phyloP scores from a whole-genome alignment of 2,888 invertebrate species.

The Pristionchus mayeri region DNA sequence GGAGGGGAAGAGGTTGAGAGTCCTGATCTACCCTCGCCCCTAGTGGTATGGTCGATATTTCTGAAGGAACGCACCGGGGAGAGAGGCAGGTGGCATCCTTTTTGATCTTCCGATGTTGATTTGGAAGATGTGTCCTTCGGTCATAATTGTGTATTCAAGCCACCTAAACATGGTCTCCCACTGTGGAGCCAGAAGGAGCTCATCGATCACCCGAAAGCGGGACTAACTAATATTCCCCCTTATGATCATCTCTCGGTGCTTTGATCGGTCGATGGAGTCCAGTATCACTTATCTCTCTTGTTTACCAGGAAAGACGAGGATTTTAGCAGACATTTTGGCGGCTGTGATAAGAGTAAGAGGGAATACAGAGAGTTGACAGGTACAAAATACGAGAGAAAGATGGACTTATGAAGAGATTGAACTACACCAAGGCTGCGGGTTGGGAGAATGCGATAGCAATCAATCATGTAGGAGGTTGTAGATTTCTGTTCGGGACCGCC shows the following conservation, averaged over 20 bases:
- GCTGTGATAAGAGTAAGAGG: background rate
- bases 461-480: constrained; percentile 3
- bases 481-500: background rate
- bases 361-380: background rate
- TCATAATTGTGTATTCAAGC: background rate
- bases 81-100: background rate
- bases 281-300: background rate
- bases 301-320: constrained; percentile 7
- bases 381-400: constrained; percentile 1
- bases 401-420: background rate
- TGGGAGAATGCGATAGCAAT: background rate
- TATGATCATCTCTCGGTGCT: background rate
- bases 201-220: background rate
- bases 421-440: background rate
- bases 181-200: background rate
- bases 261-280: constrained; percentile 7
- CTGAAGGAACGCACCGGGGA: background rate
- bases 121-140: background rate
- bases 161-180: background rate
- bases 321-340: constrained; percentile 15
- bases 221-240: background rate
- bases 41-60: background rate
- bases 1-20: background rate
- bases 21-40: constrained; percentile 14
- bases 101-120: background rate